Evolutionary conservation across 2,797 vertebrate genomes (phyloP), one percentile per base, ranked within the genome.

Genomic region (Salmo trutta): DNA sequence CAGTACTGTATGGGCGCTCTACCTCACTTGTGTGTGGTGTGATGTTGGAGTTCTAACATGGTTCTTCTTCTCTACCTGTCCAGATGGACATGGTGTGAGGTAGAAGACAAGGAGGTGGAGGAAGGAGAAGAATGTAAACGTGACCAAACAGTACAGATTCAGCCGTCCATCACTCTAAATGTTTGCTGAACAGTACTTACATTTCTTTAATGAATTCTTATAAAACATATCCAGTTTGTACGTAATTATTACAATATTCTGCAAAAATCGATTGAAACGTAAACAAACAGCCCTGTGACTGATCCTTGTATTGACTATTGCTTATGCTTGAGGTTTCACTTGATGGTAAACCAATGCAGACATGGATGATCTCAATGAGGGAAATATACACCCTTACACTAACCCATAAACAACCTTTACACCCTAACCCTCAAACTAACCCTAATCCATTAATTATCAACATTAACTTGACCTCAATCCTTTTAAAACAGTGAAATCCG

Each of bases 41-140:
- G 21, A 19, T n/a, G 33, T 21, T 74, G 81, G 54, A 75, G 73
- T 10, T 81, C 21, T 51, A 33, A 68, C 53, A 24, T 53, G 16
- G 29, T 62, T 71, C 27, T 67, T 19, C 27, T n/a, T 87, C 52
- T 87, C 90, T 90, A 88, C 84, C 0, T 93, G 73, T 36, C 33
- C 93, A 99, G 97, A 92, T 99, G 92, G 97, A 98, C 91, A 95
- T 98, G 96, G 98, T 99, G 89, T 99, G 92, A 95, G 65, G 77
- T 66, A 53, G 75, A 79, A 86, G 71, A 36, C 62, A 29, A 33
- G 17, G 59, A 59, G 76, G 21, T n/a, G 47, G 86, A 47, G 8
- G 41, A 47, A 10, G 8, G 10, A 41, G 41, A 47, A 47, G 41
- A 41, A 41, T 41, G 41, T 41, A 10, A 41, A 41, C 2, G 41